Percentiles rank a stretch among this genome's conserved stretches.
Evolutionary conservation across 2,888 invertebrate genomes (phyloP).

Genomic region (Microctonus aethiopoides): DNA sequence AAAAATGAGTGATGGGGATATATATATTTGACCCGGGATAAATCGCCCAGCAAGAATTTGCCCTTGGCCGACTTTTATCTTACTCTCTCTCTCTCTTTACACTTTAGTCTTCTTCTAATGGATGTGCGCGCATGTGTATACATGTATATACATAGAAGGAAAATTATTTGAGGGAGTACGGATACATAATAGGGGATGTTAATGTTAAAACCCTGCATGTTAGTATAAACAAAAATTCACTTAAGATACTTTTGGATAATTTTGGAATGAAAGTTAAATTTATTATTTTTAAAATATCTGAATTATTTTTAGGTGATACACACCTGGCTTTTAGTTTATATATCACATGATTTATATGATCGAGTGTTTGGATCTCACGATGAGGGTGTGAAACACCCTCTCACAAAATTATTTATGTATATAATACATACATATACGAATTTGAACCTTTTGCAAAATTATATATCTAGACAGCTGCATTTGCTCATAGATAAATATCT

Average conservation of each 20-base stretch:
- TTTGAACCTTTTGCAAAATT: background rate
- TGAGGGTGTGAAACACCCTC: background rate
- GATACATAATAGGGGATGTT: background rate
- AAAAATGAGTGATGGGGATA: background rate
- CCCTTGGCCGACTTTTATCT: constrained; percentile 19
- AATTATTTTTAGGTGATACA: background rate
- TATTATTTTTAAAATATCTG: background rate
- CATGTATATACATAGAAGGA: background rate
- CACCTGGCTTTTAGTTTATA: background rate
- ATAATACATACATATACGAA: background rate
- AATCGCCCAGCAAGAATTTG: background rate
- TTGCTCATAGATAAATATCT: background rate
- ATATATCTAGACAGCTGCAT: background rate
- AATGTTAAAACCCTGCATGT: background rate
- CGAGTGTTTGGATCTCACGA: background rate
- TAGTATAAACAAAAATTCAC: background rate
- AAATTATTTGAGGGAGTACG: background rate
- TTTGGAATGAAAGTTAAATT: background rate
- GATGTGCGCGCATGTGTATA: background rate
- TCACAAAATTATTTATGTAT: background rate
- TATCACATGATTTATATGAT: background rate
- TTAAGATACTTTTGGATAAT: background rate
- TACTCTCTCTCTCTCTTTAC: background rate
- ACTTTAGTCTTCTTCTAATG: background rate
- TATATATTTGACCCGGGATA: background rate